phyloP scores from a whole-genome alignment of 37 sponge, comb jelly and placozoan species.

The Theonella swinhoei region DNA sequence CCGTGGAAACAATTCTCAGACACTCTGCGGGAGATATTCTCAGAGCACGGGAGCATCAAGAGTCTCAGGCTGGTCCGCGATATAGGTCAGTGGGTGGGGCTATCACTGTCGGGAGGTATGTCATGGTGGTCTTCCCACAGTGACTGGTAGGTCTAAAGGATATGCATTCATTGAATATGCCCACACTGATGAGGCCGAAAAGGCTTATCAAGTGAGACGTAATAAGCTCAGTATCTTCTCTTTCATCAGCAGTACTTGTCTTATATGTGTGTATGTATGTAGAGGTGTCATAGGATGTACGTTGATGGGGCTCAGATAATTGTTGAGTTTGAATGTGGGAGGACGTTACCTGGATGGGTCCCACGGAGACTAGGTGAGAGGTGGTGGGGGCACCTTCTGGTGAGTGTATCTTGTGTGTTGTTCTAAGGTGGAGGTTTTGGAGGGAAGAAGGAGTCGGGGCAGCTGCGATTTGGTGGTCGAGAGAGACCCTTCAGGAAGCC shows the following conservation, averaged over 20 bases:
- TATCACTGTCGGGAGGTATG: neutral
- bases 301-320: constrained; percentile 76
- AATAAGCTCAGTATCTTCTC: neutral
- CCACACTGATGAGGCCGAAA: constrained; percentile 52
- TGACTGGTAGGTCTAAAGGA: constrained; percentile 85
- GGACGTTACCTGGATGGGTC: constrained; percentile 85
- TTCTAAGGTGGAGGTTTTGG: constrained; percentile 96
- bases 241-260: neutral
- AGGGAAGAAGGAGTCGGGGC: constrained; percentile 96
- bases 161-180: constrained; percentile 89
- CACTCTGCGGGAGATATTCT: constrained; percentile 58
- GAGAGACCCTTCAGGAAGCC: constrained; percentile 92
- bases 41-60: constrained; percentile 78
- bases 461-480: constrained; percentile 96
- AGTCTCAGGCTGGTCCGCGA: constrained; percentile 82
- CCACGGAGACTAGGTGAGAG: constrained; percentile 88
- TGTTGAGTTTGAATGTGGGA: constrained; percentile 88
- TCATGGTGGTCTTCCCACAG: constrained; percentile 21
- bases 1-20: constrained; percentile 25
- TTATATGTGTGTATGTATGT: constrained; percentile 33
- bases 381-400: neutral
- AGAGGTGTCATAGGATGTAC: constrained; percentile 49
- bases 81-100: constrained; percentile 60
- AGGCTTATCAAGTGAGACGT: constrained; percentile 63
- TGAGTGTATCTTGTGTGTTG: neutral